phyloP scores from a whole-genome alignment of 2,113 vertebrate species.

The Neopipo cinnamomea region DNA sequence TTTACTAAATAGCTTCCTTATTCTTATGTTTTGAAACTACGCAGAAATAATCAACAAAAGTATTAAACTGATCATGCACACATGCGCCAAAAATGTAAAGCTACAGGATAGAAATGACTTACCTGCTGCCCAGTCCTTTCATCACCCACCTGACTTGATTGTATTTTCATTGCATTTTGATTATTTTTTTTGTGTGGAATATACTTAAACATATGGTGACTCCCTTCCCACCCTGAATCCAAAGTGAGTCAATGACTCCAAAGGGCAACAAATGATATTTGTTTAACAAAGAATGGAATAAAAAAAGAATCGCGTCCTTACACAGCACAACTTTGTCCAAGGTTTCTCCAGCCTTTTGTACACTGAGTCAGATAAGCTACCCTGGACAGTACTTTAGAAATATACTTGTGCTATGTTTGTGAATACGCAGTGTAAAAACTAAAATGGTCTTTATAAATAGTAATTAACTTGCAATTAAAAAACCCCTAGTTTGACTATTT shows the following conservation, averaged over 20 bases:
- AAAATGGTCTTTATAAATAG: background rate
- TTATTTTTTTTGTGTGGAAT: background rate
- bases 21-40: background rate
- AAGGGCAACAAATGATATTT: background rate
- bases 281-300: background rate
- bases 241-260: background rate
- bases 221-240: background rate
- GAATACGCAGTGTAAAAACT: background rate
- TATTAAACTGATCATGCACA: background rate
- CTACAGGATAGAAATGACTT: background rate
- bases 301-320: background rate
- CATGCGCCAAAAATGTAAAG: background rate
- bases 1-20: background rate
- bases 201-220: background rate
- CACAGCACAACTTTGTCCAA: background rate
- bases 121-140: background rate
- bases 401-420: background rate
- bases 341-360: background rate
- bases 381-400: background rate
- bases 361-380: background rate
- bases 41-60: background rate
- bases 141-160: background rate
- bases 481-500: accelerated
- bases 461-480: background rate
- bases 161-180: background rate